Conservation (phyloP, 2,113 vertebrate species). For the Coryphaenoides rupestris region DNA sequence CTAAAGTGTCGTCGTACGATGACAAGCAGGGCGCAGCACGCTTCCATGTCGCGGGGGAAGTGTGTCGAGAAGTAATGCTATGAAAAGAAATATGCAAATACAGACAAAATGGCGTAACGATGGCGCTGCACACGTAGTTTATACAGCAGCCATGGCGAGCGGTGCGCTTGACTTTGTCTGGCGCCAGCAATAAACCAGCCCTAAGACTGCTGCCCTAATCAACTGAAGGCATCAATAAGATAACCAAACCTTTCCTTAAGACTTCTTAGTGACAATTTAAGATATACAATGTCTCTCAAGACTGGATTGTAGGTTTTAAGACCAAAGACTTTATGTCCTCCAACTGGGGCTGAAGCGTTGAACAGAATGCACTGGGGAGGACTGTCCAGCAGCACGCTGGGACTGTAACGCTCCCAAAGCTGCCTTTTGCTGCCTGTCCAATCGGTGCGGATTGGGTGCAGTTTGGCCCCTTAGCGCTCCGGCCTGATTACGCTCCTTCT, state of each 20-base stretch:
- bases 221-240: conserved; percentile 55
- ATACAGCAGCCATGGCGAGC: too few relatives aligned
- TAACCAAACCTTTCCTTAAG: conserved; percentile 68
- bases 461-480: conserved; percentile 90
- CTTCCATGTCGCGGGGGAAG: too few relatives aligned
- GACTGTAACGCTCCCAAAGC: conserved; percentile 90
- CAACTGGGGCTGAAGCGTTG: conserved; percentile 68
- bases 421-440: conserved; percentile 75
- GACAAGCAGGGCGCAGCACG: too few relatives aligned
- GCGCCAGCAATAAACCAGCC: conserved; percentile 39
- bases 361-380: conserved; percentile 63
- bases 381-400: conserved; percentile 79
- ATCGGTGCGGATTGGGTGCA: conserved; percentile 80
- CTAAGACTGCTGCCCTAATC: conserved; percentile 69
- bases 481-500: conserved; percentile 90
- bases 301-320: conserved; percentile 63
- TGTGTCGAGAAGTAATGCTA: too few relatives aligned
- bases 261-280: conserved; percentile 76
- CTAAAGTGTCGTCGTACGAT: conserved; percentile 22
- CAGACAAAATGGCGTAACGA: conserved; percentile 30
- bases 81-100: conserved; percentile 12
- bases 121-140: neutral
- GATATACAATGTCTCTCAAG: conserved; percentile 71
- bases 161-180: too few relatives aligned
- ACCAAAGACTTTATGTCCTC: conserved; percentile 67